Base-by-base conservation (phyloP, 2,888 invertebrate genomes). In the Coelinius sp. region DNA sequence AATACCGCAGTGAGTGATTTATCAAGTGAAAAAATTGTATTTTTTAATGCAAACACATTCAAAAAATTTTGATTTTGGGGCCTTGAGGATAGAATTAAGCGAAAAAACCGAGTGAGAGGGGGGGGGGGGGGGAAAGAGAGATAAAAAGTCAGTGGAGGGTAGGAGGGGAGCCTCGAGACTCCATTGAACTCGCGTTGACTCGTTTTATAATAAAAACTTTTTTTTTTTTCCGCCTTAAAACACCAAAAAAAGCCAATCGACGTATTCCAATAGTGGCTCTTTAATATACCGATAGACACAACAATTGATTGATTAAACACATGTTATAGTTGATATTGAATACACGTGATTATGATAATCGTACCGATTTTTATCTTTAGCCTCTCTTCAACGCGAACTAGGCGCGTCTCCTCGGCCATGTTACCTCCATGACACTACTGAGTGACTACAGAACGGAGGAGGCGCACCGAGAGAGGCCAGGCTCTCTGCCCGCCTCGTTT, bases 291-390 rank as follows among this genome's bases (percentile, higher is more conserved):
- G 25, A 25, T 44, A 53, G 69, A 35, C 41, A 68, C 17, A 68
- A 69, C 71, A 52, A 59, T 44, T 27, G 25, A 53, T 31, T 22
- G 35, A 65, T 44, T 5, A 22, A 35, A 52, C 24, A 62, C 70
- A 71, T 68, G 35, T 64, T 35, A 27, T 62, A 53, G 38, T 59
- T 31, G 22, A 63, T 67, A 66, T 25, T 35, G 35, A 35, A 27
- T 35, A 59, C 62, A 59, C 62, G 27, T 49, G 38, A 66, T 65
- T 70, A 44, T 49, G 24, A 24, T 64, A 74, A 77, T 76, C 94
- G 90, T 92, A 96, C 96, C 96, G 89, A 96, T 95, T 93, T 96
- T 96, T 88, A 96, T 95, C 93, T 94, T 95, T 90, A 96, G 92
- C 90, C 95, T 94, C 92, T 96, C 96, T 90, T 95, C 95, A 89